Evolutionary conservation across 2,888 invertebrate genomes (phyloP).

Genomic region (Callosobruchus maculatus): DNA sequence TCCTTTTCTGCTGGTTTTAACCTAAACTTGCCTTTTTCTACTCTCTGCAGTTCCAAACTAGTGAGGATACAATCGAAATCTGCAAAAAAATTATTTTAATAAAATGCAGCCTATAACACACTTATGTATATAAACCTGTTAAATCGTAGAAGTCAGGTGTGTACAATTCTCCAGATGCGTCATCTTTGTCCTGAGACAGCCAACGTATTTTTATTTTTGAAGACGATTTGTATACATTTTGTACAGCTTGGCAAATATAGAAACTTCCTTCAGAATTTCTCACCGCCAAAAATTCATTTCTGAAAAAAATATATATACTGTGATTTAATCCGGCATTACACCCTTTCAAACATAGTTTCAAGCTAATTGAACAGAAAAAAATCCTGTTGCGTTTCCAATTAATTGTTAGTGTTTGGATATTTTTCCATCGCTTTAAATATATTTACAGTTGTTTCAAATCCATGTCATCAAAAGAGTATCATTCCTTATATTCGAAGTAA

Average conservation of each 20-base stretch:
- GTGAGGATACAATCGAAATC: conserved; percentile 88
- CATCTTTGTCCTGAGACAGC: conserved; percentile 71
- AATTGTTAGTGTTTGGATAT: no score
- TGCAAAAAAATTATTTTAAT: conserved; percentile 41
- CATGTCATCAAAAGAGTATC: no score
- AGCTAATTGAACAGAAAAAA: no score
- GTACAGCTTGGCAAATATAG: conserved; percentile 85
- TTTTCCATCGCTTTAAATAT: no score
- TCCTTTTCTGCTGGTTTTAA: conserved; percentile 71
- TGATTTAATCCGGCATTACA: not conserved
- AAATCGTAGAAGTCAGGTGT: conserved; percentile 85
- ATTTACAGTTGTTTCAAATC: no score
- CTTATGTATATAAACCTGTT: conserved; percentile 58
- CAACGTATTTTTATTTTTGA: conserved; percentile 85
- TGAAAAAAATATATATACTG: conserved; percentile 45
- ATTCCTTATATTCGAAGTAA: no score
- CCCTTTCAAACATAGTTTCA: no score
- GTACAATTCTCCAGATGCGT: conserved; percentile 16
- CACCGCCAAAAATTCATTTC: conserved; percentile 87
- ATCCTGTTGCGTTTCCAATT: no score
- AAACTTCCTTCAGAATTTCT: conserved; percentile 86
- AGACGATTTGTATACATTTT: conserved; percentile 84
- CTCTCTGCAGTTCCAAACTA: conserved; percentile 72
- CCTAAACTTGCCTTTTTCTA: conserved; percentile 67
- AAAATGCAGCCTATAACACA: conserved; percentile 3